phyloP scores from a whole-genome alignment of 1,140 invertebrate genomes.

The Drosophila parvula region DNA sequence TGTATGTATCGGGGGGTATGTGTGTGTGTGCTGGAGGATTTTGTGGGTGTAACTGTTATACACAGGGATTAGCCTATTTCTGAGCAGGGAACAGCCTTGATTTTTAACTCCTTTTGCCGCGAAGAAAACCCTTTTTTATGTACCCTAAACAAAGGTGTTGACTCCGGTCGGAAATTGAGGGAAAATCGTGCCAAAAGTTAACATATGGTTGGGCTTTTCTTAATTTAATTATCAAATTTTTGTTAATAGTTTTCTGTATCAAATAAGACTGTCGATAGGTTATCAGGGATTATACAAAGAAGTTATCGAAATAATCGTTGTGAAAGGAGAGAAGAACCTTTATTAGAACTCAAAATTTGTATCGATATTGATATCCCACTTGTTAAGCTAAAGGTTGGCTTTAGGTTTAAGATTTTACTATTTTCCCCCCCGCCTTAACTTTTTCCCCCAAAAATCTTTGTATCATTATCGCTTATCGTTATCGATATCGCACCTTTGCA shows the following conservation, averaged over 20 bases:
- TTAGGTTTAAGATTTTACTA: not conserved
- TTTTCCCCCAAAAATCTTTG: not conserved
- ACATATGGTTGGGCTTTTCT: not conserved
- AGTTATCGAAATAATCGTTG: not conserved
- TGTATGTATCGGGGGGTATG: constrained; percentile 1
- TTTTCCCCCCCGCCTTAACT: not conserved
- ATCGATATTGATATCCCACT: not conserved
- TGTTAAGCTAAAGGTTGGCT: not conserved
- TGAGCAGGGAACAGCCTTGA: constrained; percentile 14
- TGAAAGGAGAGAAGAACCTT: too few relatives aligned
- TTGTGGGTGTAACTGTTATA: constrained; percentile 27
- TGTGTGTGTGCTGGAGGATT: constrained; percentile 7
- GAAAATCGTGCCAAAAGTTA: constrained; percentile 1
- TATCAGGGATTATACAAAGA: not conserved
- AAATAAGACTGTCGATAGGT: too few relatives aligned
- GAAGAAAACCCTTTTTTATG: not conserved
- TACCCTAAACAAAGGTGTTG: not conserved
- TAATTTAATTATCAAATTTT: not conserved
- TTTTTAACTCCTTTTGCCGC: not conserved
- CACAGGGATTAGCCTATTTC: constrained; percentile 19
- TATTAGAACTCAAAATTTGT: not conserved
- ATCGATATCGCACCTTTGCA: constrained; percentile 87
- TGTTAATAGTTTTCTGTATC: too few relatives aligned
- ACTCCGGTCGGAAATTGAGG: not conserved
- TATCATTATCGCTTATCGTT: not conserved